These are phyloP conservation scores for Parotia lawesii DNA, from an alignment of 2,113 vertebrate species.

Conservation along the genomic window DNA sequence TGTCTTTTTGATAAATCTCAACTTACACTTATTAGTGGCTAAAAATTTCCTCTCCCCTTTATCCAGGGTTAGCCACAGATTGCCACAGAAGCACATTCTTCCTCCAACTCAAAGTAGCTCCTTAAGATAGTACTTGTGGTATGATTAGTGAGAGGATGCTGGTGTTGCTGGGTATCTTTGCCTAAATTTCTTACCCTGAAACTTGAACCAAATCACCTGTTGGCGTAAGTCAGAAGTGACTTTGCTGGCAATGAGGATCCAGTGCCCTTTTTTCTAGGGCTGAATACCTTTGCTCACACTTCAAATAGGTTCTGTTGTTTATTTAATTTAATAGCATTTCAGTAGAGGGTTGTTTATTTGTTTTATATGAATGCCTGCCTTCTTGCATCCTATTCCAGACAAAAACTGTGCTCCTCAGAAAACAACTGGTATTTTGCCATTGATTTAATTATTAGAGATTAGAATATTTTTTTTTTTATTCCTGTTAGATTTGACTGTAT, in stretches of 20 bases:
- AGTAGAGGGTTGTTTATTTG: neutral
- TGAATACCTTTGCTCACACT: conserved; percentile 16
- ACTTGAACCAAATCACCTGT: conserved; percentile 55
- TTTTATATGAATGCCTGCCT: neutral
- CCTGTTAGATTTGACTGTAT: neutral
- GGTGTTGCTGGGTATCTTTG: neutral
- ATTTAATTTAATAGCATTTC: neutral
- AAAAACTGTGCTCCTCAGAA: neutral
- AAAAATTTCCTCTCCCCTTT: neutral
- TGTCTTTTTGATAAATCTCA: neutral
- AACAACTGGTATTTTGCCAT: neutral
- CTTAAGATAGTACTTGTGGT: neutral
- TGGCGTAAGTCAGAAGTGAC: conserved; percentile 14
- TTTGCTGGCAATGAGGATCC: conserved; percentile 3
- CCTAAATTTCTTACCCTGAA: conserved; percentile 50
- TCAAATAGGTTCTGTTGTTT: conserved; percentile 8
- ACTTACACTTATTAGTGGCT: neutral
- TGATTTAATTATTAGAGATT: neutral
- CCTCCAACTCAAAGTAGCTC: neutral
- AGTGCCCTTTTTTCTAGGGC: neutral
- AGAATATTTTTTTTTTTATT: neutral
- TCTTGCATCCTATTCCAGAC: neutral
- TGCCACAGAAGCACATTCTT: neutral
- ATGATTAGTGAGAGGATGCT: conserved; percentile 44
- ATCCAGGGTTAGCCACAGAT: neutral